Conservation (phyloP, 1,140 invertebrate genomes). For the Eubasilissa regina region DNA sequence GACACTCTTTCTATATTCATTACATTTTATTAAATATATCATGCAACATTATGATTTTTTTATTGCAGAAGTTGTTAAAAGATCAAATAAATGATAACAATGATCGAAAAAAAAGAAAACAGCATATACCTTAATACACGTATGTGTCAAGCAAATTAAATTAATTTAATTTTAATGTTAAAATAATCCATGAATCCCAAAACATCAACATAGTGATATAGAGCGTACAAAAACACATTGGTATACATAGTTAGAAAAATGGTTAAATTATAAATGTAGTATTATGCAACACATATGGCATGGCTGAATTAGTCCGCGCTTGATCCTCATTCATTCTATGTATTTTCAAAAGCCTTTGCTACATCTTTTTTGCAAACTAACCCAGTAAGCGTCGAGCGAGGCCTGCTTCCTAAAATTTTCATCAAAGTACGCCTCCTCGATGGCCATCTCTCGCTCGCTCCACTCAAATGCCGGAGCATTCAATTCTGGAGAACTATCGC, state of each 20-base stretch:
- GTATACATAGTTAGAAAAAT: background rate
- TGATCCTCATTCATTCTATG: constrained; percentile 13
- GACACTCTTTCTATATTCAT: no score
- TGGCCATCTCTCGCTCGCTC: background rate
- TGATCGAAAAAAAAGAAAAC: no score
- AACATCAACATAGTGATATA: background rate
- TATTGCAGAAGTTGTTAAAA: no score
- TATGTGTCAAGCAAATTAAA: no score
- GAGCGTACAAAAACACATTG: background rate
- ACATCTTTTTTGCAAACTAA: constrained; percentile 45
- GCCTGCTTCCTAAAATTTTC: constrained; percentile 44
- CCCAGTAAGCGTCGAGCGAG: constrained; percentile 48
- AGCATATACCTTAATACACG: no score
- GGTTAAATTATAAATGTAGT: background rate
- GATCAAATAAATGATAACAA: no score
- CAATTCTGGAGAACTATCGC: constrained; percentile 36
- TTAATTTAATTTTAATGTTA: no score
- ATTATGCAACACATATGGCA: constrained; percentile 11
- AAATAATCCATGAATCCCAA: no score
- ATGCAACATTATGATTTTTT: no score
- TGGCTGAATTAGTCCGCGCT: constrained; percentile 29
- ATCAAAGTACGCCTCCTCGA: constrained; percentile 50
- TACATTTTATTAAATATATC: no score
- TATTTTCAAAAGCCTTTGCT: background rate
- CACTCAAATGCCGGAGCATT: constrained; percentile 33